Evolutionary conservation across 2,113 vertebrate species (phyloP).

Genomic region (Mormoops blainvillei): DNA sequence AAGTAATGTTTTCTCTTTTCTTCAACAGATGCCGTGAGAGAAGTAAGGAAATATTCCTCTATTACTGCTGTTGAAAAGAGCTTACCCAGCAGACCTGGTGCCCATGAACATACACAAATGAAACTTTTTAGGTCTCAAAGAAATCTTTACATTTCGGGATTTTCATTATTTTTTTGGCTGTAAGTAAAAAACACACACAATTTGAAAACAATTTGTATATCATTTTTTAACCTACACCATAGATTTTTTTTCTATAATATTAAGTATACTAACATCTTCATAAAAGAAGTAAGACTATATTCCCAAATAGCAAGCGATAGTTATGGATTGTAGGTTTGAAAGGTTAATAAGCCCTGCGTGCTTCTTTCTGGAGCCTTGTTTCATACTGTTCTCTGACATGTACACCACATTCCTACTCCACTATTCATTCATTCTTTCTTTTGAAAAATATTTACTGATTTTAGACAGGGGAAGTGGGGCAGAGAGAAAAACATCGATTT

Average conservation of each 20-base stretch:
- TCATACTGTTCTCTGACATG: neutral
- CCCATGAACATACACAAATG: constrained; percentile 93
- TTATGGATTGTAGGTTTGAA: neutral
- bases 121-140: constrained; percentile 97
- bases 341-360: neutral
- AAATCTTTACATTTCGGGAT: constrained; percentile 97
- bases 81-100: constrained; percentile 75
- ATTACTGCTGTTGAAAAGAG: constrained; percentile 77
- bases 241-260: neutral
- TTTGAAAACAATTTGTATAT: constrained; percentile 25
- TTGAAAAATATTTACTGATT: no score
- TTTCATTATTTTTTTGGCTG: constrained; percentile 98
- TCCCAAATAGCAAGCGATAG: neutral
- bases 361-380: neutral
- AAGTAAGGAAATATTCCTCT: constrained; percentile 91
- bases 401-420: neutral
- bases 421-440: neutral
- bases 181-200: constrained; percentile 78
- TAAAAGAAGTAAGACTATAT: neutral
- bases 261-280: neutral
- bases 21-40: constrained; percentile 89
- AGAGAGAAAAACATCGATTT: no score
- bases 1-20: neutral
- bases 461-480: no score
- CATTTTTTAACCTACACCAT: neutral